Conservation (phyloP, 2,113 vertebrate species). For the Brachyistius frenatus region DNA sequence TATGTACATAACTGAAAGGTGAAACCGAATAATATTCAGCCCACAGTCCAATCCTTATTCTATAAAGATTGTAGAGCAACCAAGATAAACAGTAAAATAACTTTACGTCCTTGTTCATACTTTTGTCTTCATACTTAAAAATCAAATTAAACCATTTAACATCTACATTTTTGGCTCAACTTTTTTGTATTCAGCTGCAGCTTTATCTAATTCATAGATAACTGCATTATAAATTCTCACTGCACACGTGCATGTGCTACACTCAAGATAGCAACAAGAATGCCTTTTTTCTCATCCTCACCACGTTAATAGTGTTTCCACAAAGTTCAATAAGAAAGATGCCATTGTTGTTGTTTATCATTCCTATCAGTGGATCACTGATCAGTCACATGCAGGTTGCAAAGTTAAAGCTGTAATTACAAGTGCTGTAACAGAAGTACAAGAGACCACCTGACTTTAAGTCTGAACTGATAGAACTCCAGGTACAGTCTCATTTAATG, state of each 20-base stretch:
- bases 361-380: neutral
- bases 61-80: no score
- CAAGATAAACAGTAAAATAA: no score
- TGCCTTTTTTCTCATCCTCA: neutral
- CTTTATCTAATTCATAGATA: neutral
- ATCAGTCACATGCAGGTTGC: neutral
- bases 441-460: constrained; percentile 20
- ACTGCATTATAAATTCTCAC: neutral
- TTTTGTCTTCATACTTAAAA: neutral
- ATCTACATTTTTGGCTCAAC: neutral
- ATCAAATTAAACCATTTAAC: neutral
- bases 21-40: neutral
- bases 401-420: neutral
- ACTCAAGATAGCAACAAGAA: constrained; percentile 4
- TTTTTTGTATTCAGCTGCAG: neutral
- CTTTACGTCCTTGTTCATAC: no score
- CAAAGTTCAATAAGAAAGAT: neutral
- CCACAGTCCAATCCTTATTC: neutral
- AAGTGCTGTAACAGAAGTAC: neutral
- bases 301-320: neutral
- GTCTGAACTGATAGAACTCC: constrained; percentile 1
- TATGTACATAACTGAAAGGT: neutral
- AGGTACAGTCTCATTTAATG: constrained; percentile 15
- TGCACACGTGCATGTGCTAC: no score
- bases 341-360: neutral